Conservation (phyloP, 1,140 invertebrate species). For the Brachionus plicatilis region DNA sequence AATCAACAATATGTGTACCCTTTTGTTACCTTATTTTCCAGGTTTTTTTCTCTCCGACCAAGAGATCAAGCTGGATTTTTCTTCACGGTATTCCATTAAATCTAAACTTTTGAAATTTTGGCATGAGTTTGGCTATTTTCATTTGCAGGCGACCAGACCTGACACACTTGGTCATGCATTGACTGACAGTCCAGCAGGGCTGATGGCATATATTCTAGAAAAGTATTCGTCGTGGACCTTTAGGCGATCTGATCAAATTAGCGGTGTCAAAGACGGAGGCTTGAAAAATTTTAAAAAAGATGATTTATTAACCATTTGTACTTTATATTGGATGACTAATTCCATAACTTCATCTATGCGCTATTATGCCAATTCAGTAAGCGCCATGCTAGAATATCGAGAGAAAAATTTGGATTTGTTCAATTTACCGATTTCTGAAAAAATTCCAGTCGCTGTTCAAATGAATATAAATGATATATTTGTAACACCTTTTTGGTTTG, state of each 20-base stretch:
- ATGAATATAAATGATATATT: slow-evolving; percentile 52
- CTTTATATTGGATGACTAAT: slow-evolving; percentile 76
- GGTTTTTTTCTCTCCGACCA: slow-evolving; percentile 65
- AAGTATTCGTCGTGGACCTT: slow-evolving; percentile 77
- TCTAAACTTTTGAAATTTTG: slow-evolving; percentile 51
- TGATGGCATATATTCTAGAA: slow-evolving; percentile 76
- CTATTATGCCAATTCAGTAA: slow-evolving; percentile 67
- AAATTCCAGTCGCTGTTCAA: slow-evolving; percentile 54
- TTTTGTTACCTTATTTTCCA: slow-evolving; percentile 40
- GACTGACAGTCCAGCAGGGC: slow-evolving; percentile 62
- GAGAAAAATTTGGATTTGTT: slow-evolving; percentile 49
- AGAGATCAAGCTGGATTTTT: slow-evolving; percentile 51
- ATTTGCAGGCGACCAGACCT: slow-evolving; percentile 80
- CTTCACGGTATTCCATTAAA: neutral
- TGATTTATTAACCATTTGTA: slow-evolving; percentile 77
- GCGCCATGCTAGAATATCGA: slow-evolving; percentile 54
- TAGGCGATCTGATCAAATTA: slow-evolving; percentile 60
- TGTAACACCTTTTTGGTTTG: slow-evolving; percentile 45
- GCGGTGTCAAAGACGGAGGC: slow-evolving; percentile 57
- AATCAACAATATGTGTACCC: neutral
- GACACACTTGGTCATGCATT: slow-evolving; percentile 66
- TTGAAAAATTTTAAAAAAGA: slow-evolving; percentile 62
- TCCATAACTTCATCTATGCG: slow-evolving; percentile 71
- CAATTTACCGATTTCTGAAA: slow-evolving; percentile 42
- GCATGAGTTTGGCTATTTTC: slow-evolving; percentile 71